Conservation (phyloP, 2,113 vertebrate species). For the Coracopsis vasa region DNA sequence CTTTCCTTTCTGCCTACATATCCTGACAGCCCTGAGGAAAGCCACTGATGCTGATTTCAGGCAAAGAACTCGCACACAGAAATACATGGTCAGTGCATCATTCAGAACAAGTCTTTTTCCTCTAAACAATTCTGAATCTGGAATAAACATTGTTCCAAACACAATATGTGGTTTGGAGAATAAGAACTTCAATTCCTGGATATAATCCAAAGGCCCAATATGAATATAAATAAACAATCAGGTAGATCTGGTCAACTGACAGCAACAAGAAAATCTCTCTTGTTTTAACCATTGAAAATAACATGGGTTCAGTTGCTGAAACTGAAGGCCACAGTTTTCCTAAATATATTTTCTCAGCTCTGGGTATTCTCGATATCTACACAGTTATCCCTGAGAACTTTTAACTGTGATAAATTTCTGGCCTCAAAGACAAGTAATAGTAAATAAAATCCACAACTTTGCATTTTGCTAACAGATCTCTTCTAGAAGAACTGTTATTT, state of each 20-base stretch:
- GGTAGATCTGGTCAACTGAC: not conserved
- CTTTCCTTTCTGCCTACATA: slow-evolving; percentile 19
- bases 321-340: not conserved
- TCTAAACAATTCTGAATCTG: not conserved
- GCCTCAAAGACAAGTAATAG: not conserved
- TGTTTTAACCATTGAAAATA: not conserved
- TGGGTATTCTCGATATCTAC: not conserved
- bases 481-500: not conserved
- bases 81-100: not conserved
- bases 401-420: not conserved
- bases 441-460: not conserved
- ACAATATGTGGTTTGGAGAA: not conserved
- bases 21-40: not conserved
- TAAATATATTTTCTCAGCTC: not conserved
- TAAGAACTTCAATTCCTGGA: not conserved
- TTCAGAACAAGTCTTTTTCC: not conserved
- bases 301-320: not conserved
- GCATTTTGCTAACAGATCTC: not conserved
- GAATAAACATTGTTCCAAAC: not conserved
- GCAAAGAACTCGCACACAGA: not conserved
- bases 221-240: not conserved
- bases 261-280: not conserved
- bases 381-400: not conserved
- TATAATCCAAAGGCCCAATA: not conserved
- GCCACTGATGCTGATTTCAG: not conserved